Conservation (phyloP, 2,888 invertebrate species). For the Therioaphis trifolii region DNA sequence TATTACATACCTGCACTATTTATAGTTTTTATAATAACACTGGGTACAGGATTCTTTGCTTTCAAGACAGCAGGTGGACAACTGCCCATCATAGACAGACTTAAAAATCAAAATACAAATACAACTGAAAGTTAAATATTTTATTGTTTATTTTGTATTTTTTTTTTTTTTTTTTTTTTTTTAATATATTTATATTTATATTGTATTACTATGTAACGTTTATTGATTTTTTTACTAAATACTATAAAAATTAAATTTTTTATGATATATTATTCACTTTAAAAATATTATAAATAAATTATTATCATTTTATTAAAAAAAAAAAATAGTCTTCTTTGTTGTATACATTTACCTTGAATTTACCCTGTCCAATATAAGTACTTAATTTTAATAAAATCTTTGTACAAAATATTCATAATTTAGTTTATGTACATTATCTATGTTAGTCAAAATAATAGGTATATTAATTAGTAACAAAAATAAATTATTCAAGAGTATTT, state of each 20-base stretch:
- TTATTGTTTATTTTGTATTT: too few relatives aligned
- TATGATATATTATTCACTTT: neutral
- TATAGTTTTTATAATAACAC: conserved; percentile 62
- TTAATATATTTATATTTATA: neutral
- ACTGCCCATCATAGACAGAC: conserved; percentile 39
- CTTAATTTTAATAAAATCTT: neutral
- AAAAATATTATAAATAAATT: conserved; percentile 24
- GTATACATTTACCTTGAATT: conserved; percentile 11
- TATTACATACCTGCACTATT: conserved; percentile 63
- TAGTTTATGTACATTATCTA: too few relatives aligned
- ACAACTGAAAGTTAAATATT: conserved; percentile 46
- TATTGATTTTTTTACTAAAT: conserved; percentile 19
- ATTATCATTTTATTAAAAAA: conserved; percentile 26
- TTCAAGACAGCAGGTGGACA: conserved; percentile 52
- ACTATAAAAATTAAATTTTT: neutral
- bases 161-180: conserved; percentile 3
- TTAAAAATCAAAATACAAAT: conserved; percentile 34
- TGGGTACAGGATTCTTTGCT: conserved; percentile 48
- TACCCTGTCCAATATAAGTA: conserved; percentile 8
- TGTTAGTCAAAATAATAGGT: too few relatives aligned
- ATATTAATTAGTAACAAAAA: too few relatives aligned
- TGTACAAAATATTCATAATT: neutral
- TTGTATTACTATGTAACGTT: conserved; percentile 1
- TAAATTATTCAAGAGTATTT: too few relatives aligned
- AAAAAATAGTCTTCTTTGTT: conserved; percentile 38